These are phyloP conservation scores for Theristicus caerulescens DNA, from an alignment of 2,113 vertebrate species.

Conservation along the genomic window DNA sequence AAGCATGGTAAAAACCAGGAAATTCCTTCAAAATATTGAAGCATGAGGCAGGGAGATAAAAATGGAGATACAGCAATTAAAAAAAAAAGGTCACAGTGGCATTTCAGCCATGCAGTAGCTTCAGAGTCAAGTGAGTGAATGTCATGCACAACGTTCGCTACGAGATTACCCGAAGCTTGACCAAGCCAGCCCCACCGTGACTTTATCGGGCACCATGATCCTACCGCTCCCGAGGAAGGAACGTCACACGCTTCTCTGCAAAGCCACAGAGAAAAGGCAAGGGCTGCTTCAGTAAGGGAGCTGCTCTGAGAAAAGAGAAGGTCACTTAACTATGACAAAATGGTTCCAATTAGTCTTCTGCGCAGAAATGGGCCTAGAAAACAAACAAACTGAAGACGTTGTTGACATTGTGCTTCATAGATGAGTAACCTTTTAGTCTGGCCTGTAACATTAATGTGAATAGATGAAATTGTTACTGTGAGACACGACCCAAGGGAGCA, in stretches of 20 bases:
- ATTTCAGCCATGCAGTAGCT: not conserved
- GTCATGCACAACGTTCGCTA: accelerated
- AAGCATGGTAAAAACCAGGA: not conserved
- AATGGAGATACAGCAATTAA: not conserved
- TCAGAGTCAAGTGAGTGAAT: not conserved
- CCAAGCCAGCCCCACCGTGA: not conserved
- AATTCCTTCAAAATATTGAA: not conserved
- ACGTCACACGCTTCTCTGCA: not conserved
- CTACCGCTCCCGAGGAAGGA: accelerated
- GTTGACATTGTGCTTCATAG: not conserved
- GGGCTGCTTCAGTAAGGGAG: not conserved
- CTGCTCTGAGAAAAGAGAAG: not conserved
- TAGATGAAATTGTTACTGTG: not conserved
- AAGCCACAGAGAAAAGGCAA: not conserved
- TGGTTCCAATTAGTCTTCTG: not conserved
- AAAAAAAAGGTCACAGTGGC: not conserved
- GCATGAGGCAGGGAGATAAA: not conserved
- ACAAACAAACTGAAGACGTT: not conserved
- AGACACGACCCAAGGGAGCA: not conserved
- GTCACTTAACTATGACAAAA: not conserved
- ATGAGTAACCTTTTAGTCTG: not conserved
- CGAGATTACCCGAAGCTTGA: not conserved
- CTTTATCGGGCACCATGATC: not conserved
- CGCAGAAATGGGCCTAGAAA: not conserved
- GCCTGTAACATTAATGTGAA: not conserved